A percentile compares a stretch with the other conserved stretches of the same genome.
phyloP scores from a whole-genome alignment of 1,140 invertebrate species.

The Drosophila watanabei region DNA sequence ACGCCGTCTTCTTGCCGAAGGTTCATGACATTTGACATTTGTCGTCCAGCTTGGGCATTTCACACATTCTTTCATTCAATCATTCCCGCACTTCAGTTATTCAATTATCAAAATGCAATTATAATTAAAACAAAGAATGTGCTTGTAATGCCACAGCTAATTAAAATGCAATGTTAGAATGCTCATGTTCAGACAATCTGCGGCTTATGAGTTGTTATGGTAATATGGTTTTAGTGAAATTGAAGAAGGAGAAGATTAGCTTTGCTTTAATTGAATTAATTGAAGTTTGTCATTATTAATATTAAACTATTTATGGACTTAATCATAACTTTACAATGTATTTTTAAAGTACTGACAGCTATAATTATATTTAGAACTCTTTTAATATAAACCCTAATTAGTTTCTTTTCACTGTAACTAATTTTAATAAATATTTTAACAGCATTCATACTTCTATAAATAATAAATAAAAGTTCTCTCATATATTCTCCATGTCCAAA shows the following conservation, averaged over 20 bases:
- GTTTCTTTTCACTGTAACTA: background rate
- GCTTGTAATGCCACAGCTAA: slow-evolving; percentile 11
- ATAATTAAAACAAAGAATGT: slow-evolving; percentile 17
- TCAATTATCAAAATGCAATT: slow-evolving; percentile 65
- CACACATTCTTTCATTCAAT: background rate
- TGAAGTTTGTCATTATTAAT: background rate
- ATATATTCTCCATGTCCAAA: background rate
- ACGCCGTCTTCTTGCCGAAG: slow-evolving; percentile 13
- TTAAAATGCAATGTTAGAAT: slow-evolving; percentile 29
- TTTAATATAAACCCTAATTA: background rate
- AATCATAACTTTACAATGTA: background rate
- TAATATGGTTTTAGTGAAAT: background rate
- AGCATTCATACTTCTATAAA: background rate
- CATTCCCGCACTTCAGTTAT: background rate
- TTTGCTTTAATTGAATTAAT: background rate
- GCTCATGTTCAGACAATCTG: background rate
- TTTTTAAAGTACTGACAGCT: background rate
- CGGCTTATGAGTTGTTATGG: background rate
- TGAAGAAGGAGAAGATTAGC: background rate
- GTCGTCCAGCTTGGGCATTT: slow-evolving; percentile 21
- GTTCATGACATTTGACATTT: slow-evolving; percentile 30
- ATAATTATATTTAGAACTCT: background rate
- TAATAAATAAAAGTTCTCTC: background rate
- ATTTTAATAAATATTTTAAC: background rate
- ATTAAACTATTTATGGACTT: background rate